These are phyloP conservation scores for Rhynchotus rufescens DNA, from an alignment of 2,797 vertebrate genomes.

Conservation along the genomic window DNA sequence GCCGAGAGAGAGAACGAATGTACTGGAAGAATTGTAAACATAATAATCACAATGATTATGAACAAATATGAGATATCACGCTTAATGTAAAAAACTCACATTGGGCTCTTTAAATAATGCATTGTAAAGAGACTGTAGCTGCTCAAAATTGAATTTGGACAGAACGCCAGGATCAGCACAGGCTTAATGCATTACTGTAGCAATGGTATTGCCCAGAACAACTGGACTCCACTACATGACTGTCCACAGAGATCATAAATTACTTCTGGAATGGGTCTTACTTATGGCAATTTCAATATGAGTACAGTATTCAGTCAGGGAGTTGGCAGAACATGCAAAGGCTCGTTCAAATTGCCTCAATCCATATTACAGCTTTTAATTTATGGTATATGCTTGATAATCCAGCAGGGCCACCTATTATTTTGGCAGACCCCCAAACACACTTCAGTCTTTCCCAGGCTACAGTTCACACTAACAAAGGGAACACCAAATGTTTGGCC, in stretches of 20 bases:
- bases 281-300: constrained; percentile 17
- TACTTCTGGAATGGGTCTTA: constrained; percentile 37
- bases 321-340: constrained; percentile 13
- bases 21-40: background rate
- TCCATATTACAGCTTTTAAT: background rate
- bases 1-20: background rate
- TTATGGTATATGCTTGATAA: background rate
- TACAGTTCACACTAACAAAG: background rate
- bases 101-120: background rate
- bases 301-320: constrained; percentile 17
- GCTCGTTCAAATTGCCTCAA: constrained; percentile 36
- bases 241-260: constrained; percentile 34
- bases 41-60: background rate
- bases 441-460: background rate
- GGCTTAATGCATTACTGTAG: background rate
- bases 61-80: background rate
- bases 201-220: constrained; percentile 33
- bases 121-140: background rate
- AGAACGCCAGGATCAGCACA: background rate
- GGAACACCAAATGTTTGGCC: constrained; percentile 1
- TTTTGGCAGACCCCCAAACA: constrained; percentile 9
- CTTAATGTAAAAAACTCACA: background rate
- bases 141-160: constrained; percentile 8
- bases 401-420: constrained; percentile 52
- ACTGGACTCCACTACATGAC: constrained; percentile 13